phyloP scores from a whole-genome alignment of 2,113 vertebrate species.

The Lasiurus cinereus region DNA sequence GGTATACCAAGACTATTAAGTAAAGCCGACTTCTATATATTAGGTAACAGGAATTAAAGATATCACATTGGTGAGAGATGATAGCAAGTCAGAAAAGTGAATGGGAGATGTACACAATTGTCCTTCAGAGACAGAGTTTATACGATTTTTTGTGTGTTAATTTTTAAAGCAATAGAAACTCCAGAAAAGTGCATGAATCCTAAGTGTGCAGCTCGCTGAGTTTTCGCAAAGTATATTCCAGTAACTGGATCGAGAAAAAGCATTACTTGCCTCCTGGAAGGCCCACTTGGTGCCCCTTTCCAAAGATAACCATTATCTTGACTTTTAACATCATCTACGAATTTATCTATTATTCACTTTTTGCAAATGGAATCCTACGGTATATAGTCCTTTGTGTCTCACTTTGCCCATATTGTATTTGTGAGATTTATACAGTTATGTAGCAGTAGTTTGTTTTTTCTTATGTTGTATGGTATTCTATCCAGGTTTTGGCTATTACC shows the following conservation, averaged over 20 bases:
- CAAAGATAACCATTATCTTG: not conserved
- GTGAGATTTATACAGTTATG: conserved; percentile 8
- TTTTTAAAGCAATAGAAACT: conserved; percentile 37
- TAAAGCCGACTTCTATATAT: not conserved
- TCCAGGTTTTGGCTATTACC: not conserved
- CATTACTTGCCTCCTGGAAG: not conserved
- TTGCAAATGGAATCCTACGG: not conserved
- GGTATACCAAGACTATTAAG: conserved; percentile 11
- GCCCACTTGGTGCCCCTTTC: not conserved
- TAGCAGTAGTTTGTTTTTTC: not conserved
- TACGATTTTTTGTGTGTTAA: not conserved
- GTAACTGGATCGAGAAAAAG: not conserved
- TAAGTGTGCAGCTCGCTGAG: not conserved
- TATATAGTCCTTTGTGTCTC: not conserved
- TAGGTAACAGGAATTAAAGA: conserved; percentile 24
- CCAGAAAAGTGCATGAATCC: not conserved
- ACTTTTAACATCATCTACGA: not conserved
- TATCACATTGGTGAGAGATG: not conserved
- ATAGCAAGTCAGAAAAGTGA: conserved; percentile 20
- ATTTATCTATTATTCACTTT: conserved; percentile 14
- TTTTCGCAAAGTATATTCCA: conserved; percentile 5
- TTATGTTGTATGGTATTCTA: not conserved
- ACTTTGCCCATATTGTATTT: conserved; percentile 11
- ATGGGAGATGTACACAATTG: not conserved
- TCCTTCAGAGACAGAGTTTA: conserved; percentile 28